Conservation (phyloP, 2,888 invertebrate genomes). For the Andrena bucephala region DNA sequence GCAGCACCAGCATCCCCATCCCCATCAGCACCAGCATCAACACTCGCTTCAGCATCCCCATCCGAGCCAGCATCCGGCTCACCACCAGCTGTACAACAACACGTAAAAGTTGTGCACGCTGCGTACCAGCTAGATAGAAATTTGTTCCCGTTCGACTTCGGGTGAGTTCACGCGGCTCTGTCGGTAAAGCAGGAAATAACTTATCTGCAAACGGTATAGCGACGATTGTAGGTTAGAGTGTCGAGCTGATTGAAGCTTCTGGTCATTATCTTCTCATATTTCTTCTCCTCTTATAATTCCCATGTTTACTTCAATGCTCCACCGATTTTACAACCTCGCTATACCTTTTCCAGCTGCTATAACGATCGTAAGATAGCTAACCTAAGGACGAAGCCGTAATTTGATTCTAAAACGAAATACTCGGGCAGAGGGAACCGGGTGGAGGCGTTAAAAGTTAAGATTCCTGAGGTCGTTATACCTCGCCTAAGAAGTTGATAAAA, state of each 20-base stretch:
- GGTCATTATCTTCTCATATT: too few relatives aligned
- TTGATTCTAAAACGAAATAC: constrained; percentile 12
- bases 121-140: constrained; percentile 45
- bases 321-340: too few relatives aligned
- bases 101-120: constrained; percentile 77
- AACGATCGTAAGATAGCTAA: not conserved
- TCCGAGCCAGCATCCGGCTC: constrained; percentile 80
- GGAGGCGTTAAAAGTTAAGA: constrained; percentile 34
- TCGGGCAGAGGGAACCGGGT: not conserved
- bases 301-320: too few relatives aligned
- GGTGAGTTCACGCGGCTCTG: constrained; percentile 38
- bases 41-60: constrained; percentile 81
- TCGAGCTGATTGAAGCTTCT: too few relatives aligned
- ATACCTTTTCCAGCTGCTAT: not conserved
- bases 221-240: too few relatives aligned
- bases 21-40: constrained; percentile 78
- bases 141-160: constrained; percentile 57
- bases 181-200: not conserved
- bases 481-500: constrained; percentile 37
- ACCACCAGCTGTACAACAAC: constrained; percentile 83
- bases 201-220: too few relatives aligned
- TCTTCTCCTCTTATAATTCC: too few relatives aligned
- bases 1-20: constrained; percentile 76
- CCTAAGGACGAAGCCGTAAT: not conserved
- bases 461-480: constrained; percentile 20